A percentile compares a stretch with the other conserved stretches of the same genome.
Conservation (phyloP, 2,113 vertebrate species). For the Hippoglossus stenolepis region DNA sequence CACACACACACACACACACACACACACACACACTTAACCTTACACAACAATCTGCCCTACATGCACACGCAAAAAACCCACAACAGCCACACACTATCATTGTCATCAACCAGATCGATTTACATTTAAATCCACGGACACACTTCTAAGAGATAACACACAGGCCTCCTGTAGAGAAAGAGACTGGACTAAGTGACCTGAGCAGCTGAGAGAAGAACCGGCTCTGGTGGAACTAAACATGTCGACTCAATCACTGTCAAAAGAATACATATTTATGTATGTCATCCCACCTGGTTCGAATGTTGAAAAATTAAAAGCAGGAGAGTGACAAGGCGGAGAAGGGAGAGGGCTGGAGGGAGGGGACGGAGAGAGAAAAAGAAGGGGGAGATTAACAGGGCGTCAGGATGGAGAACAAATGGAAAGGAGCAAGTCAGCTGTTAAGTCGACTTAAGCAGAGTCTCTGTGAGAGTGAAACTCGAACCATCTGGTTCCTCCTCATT, state of each 20-base stretch:
- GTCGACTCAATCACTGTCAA: constrained; percentile 30
- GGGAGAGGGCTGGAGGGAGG: background rate
- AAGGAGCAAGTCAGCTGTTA: constrained; percentile 2
- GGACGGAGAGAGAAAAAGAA: background rate
- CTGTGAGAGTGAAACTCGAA: background rate
- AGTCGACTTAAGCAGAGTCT: background rate
- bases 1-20: constrained; percentile 4
- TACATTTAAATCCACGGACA: constrained; percentile 47
- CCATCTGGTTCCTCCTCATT: constrained; percentile 8
- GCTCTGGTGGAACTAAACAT: background rate
- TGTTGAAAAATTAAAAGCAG: constrained; percentile 18
- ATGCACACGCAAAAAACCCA: constrained; percentile 8
- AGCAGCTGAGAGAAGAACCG: constrained; percentile 37
- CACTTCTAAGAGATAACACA: constrained; percentile 44
- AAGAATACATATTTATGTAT: constrained; percentile 32
- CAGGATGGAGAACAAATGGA: constrained; percentile 1
- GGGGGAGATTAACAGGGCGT: background rate
- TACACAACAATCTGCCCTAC: constrained; percentile 11
- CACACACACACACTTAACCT: constrained; percentile 8
- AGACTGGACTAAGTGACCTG: constrained; percentile 11
- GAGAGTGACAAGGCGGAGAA: background rate
- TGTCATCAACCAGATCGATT: constrained; percentile 57
- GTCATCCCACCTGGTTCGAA: constrained; percentile 21
- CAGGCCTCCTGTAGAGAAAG: constrained; percentile 32
- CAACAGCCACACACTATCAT: constrained; percentile 19